Evolutionary conservation across 2,113 vertebrate genomes (phyloP), one percentile per base, ranked within the genome.

Genomic region (Hemibagrus wyckioides): DNA sequence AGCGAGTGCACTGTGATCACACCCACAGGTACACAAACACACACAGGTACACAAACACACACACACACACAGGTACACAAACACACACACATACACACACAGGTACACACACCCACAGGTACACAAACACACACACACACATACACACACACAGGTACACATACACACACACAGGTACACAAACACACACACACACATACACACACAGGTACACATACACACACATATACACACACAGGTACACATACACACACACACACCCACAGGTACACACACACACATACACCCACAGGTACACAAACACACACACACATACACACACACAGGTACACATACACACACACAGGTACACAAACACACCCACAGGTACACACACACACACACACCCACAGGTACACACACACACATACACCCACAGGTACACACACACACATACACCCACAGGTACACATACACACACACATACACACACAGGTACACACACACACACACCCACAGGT

Each of bases 401-500:
- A 80, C 52, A 75, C 75, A 52, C 44, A n/a, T n/a, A n/a, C n/a
- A n/a, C n/a, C n/a, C n/a, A n/a, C 13, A 17, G 9, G 14, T 9
- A 44, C 39, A 50, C 65, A 69, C 65, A 36, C 65, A 67, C 65
- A 36, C 65, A 33, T 21, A 59, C 56, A 59, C 56, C 23, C 23
- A 61, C 57, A 61, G 23, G 9, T 6, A 61, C 57, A 61, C 59
- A 28, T 25, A 28, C 2, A 25, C 44, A 57, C 56, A 17, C 17
- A 25, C 57, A 59, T 21, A 8, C 57, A 23, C 57, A 59, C 57
- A 9, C 6, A 23, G 54, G n/a, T n/a, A n/a, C n/a, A n/a, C n/a
- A n/a, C n/a, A n/a, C n/a, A n/a, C n/a, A n/a, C 89, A 99, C 98
- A 77, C 98, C 98, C n/a, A 99, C 98, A 96, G 98, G 98, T 95